Evolutionary conservation across 2,113 vertebrate genomes (phyloP).

Genomic region (Myotis brandtii): DNA sequence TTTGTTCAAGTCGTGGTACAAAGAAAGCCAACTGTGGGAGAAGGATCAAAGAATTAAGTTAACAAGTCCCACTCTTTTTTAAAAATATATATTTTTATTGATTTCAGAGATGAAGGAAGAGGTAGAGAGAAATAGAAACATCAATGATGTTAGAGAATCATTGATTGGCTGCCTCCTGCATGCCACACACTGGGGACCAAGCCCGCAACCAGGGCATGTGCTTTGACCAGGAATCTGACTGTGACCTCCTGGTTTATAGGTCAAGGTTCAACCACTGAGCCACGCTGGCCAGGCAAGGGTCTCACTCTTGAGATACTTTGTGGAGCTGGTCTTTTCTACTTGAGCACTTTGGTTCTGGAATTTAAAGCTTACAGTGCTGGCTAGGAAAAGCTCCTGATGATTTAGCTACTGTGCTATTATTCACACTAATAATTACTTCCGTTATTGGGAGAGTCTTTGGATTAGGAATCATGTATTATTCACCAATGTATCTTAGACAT

Average conservation of each 20-base stretch:
- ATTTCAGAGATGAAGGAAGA: too few species aligned
- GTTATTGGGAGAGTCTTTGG: conserved; percentile 48
- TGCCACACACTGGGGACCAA: too few species aligned
- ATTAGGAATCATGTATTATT: conserved; percentile 39
- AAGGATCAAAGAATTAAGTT: conserved; percentile 51
- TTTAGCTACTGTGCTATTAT: conserved; percentile 33
- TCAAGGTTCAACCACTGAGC: too few species aligned
- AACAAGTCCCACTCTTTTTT: background rate
- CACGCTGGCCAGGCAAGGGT: too few species aligned
- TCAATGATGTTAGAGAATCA: too few species aligned
- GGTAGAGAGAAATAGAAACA: too few species aligned
- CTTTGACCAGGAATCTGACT: too few species aligned
- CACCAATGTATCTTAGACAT: conserved; percentile 9
- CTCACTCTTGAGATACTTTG: background rate
- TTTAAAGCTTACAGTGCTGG: background rate
- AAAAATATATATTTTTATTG: too few species aligned
- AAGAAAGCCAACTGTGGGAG: background rate
- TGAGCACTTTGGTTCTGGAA: conserved; percentile 52
- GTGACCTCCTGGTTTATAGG: too few species aligned
- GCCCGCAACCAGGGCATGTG: too few species aligned
- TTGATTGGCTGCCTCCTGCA: too few species aligned
- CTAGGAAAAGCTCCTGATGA: conserved; percentile 44
- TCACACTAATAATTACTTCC: conserved; percentile 49
- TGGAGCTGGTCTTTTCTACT: conserved; percentile 24
- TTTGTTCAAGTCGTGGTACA: background rate